A percentile compares a stretch with the other conserved stretches of the same genome.
Evolutionary conservation across 2,797 vertebrate genomes (phyloP).

Genomic region (Eulemur albifrons): DNA sequence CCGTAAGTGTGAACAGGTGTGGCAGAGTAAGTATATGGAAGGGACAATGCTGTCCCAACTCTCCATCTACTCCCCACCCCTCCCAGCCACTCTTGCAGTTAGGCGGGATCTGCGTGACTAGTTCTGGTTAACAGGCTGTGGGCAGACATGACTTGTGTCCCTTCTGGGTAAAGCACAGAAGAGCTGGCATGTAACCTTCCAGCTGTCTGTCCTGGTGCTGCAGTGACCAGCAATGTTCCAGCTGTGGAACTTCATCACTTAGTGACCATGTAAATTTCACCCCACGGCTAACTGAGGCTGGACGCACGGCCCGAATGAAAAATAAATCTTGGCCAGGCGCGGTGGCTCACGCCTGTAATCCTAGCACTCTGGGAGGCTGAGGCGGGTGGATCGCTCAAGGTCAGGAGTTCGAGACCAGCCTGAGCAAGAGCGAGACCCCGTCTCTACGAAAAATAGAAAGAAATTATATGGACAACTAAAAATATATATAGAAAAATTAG

Average conservation of each 20-base stretch:
- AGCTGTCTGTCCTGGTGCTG: rapidly evolving
- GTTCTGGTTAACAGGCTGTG: background rate
- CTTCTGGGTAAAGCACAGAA: background rate
- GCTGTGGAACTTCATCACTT: background rate
- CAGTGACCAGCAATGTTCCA: background rate
- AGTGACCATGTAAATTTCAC: background rate
- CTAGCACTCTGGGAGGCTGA: too few species aligned
- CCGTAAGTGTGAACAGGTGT: background rate
- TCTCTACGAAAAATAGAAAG: too few species aligned
- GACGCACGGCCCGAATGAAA: background rate
- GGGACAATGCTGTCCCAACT: background rate
- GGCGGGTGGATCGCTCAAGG: too few species aligned
- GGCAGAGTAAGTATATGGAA: background rate
- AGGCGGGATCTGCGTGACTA: background rate
- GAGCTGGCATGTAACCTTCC: background rate
- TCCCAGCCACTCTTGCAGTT: background rate
- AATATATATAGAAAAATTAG: too few species aligned
- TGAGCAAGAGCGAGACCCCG: too few species aligned
- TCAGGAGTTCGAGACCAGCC: too few species aligned
- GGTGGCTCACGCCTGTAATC: too few species aligned
- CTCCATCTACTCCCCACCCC: background rate
- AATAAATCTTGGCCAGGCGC: background rate
- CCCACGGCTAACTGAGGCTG: background rate
- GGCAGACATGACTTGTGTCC: background rate
- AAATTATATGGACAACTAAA: too few species aligned